phyloP scores from a whole-genome alignment of 2,888 invertebrate species.

The Pollenia labialis region DNA sequence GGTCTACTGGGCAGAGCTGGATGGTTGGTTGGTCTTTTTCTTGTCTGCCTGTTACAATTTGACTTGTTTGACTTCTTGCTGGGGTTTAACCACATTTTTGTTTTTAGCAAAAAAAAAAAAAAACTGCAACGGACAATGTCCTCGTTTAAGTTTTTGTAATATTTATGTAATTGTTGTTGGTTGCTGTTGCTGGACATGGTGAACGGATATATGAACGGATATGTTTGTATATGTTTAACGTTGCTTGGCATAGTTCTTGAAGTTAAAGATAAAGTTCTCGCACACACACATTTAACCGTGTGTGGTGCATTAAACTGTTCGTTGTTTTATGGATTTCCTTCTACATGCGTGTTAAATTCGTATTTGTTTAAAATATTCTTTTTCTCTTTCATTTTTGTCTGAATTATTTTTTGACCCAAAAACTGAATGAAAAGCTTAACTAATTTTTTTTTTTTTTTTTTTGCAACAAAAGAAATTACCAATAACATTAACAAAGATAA shows the following conservation, averaged over 20 bases:
- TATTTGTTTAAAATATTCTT: constrained; percentile 35
- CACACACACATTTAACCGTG: background rate
- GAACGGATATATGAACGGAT: constrained; percentile 59
- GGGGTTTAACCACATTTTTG: constrained; percentile 62
- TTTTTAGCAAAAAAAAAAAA: constrained; percentile 26
- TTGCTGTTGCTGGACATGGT: constrained; percentile 18
- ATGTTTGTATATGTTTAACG: constrained; percentile 26
- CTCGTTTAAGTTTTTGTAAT: constrained; percentile 52
- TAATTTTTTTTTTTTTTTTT: constrained; percentile 22
- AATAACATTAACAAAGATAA: constrained; percentile 6
- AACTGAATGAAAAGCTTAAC: constrained; percentile 36
- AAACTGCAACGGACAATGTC: constrained; percentile 67
- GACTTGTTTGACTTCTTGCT: constrained; percentile 71
- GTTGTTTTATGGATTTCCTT: constrained; percentile 54
- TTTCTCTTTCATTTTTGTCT: background rate
- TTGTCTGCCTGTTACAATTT: constrained; percentile 58
- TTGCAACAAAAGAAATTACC: constrained; percentile 42
- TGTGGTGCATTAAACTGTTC: background rate
- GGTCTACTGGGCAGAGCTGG: constrained; percentile 9
- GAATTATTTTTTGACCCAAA: constrained; percentile 60
- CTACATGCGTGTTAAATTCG: constrained; percentile 54
- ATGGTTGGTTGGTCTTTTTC: background rate
- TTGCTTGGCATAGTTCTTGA: constrained; percentile 53
- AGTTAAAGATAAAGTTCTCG: constrained; percentile 18
- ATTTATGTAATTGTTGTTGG: constrained; percentile 16